Evolutionary conservation across 2,113 vertebrate species (phyloP).

Genomic region (Sminthopsis crassicaudata): DNA sequence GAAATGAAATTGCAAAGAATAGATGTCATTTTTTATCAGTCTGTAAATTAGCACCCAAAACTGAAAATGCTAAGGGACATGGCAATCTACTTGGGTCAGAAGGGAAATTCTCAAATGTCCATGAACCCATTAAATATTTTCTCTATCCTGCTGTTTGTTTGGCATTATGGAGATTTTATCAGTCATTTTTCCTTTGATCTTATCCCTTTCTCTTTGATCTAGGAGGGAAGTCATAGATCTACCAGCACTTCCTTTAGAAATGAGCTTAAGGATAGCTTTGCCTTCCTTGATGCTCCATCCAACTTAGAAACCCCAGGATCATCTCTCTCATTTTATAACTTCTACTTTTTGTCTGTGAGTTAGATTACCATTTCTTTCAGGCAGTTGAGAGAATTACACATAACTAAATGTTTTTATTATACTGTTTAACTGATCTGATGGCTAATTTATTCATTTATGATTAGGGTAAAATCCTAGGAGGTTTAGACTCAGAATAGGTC

Average conservation of each 20-base stretch:
- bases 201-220: constrained; percentile 64
- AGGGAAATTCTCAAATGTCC: constrained; percentile 42
- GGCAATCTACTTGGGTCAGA: constrained; percentile 18
- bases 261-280: neutral
- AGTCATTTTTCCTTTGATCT: constrained; percentile 45
- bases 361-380: neutral
- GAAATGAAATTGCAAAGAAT: constrained; percentile 31
- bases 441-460: neutral
- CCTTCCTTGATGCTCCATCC: constrained; percentile 31
- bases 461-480: constrained; percentile 31
- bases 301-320: constrained; percentile 45
- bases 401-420: neutral
- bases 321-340: neutral
- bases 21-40: constrained; percentile 35
- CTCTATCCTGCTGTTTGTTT: constrained; percentile 45
- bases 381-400: neutral
- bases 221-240: constrained; percentile 50
- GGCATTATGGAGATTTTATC: constrained; percentile 44
- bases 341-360: neutral
- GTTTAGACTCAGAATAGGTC: neutral
- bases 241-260: constrained; percentile 19
- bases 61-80: constrained; percentile 29
- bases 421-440: neutral
- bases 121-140: constrained; percentile 52
- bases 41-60: constrained; percentile 3